Evolutionary conservation across 2,888 invertebrate species (phyloP).

Genomic region (Parochlus steinenii): DNA sequence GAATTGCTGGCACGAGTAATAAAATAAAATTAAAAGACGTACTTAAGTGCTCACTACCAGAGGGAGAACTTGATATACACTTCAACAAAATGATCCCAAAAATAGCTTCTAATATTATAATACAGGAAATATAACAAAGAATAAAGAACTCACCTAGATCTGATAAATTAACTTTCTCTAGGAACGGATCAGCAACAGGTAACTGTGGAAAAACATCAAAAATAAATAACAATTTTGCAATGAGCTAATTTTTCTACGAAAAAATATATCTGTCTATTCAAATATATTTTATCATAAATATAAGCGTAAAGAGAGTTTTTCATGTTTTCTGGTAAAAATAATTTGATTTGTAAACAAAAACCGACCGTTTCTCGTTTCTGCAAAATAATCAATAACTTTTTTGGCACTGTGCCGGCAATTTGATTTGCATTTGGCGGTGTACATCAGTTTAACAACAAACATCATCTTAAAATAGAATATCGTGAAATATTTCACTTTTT

Average conservation of each 20-base stretch:
- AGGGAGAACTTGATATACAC: background rate
- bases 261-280: too few species aligned
- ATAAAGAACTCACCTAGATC: constrained; percentile 49
- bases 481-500: background rate
- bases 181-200: constrained; percentile 78
- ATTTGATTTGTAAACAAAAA: background rate
- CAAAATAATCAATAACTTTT: too few species aligned
- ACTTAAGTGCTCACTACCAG: too few species aligned
- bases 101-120: background rate
- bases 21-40: too few species aligned
- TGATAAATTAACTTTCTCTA: constrained; percentile 68
- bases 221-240: constrained; percentile 1
- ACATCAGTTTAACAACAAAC: constrained; percentile 1
- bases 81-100: background rate
- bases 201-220: constrained; percentile 45
- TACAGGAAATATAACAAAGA: constrained; percentile 1
- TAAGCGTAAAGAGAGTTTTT: background rate
- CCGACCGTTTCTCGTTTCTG: too few species aligned
- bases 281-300: too few species aligned
- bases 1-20: too few species aligned
- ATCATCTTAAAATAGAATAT: background rate
- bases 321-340: background rate
- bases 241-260: background rate
- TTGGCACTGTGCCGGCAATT: too few species aligned
- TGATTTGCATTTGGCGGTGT: too few species aligned